Percentiles rank a stretch among this genome's conserved stretches.
Evolutionary conservation across 2,113 vertebrate species (phyloP).

Genomic region (Poecilia latipinna): DNA sequence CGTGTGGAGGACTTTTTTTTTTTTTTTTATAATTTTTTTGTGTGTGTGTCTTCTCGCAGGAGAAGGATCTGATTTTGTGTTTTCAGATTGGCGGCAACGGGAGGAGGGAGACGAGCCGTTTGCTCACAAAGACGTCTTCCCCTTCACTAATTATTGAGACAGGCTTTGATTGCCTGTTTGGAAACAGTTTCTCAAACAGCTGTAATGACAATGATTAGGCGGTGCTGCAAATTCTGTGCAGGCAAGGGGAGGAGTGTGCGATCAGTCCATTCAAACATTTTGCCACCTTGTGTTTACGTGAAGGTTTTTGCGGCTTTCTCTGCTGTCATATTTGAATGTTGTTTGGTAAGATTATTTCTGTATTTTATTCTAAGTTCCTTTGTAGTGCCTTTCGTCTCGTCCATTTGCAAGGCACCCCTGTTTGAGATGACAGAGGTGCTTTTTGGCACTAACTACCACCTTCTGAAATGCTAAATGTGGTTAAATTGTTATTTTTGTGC

Average conservation of each 20-base stretch:
- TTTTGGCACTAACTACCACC: constrained; percentile 34
- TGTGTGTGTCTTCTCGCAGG: constrained; percentile 27
- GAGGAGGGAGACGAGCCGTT: constrained; percentile 62
- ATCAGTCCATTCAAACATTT: constrained; percentile 46
- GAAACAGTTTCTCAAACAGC: constrained; percentile 83
- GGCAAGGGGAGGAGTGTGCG: constrained; percentile 29
- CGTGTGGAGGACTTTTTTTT: constrained; percentile 21
- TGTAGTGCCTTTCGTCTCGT: constrained; percentile 3
- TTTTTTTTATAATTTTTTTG: too few species aligned
- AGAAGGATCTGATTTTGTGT: constrained; percentile 73
- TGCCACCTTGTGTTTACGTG: constrained; percentile 46
- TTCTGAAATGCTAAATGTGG: constrained; percentile 30
- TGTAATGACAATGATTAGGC: constrained; percentile 83
- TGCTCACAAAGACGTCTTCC: constrained; percentile 72
- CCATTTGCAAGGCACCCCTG: constrained; percentile 9
- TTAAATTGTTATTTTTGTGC: constrained; percentile 28
- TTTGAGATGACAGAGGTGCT: constrained; percentile 29
- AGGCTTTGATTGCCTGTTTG: constrained; percentile 85
- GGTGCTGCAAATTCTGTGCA: constrained; percentile 58
- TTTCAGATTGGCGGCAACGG: constrained; percentile 62
- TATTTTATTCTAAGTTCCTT: constrained; percentile 3
- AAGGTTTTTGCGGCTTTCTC: constrained; percentile 23
- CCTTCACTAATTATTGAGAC: constrained; percentile 80
- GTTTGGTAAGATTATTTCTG: constrained; percentile 40
- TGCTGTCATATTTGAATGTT: constrained; percentile 10